phyloP scores from a whole-genome alignment of 2,888 invertebrate genomes.

The Tetranychus truncatus region DNA sequence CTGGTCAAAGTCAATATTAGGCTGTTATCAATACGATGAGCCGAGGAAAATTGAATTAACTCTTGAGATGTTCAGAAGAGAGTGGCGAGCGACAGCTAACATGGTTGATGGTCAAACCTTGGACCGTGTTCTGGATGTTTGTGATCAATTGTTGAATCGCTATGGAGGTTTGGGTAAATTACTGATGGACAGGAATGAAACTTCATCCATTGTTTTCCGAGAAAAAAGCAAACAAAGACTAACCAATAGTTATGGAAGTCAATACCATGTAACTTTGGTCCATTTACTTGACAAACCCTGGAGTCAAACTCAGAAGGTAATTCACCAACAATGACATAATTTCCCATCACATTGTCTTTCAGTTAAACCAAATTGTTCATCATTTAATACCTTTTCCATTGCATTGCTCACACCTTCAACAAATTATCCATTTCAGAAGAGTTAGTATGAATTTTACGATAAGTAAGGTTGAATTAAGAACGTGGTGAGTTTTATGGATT shows the following conservation, averaged over 20 bases:
- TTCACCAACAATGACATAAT: too few species aligned
- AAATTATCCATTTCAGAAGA: too few species aligned
- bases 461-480: too few species aligned
- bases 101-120: neutral
- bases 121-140: neutral
- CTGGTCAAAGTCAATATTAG: neutral
- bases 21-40: neutral
- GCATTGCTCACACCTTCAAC: too few species aligned
- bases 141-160: neutral
- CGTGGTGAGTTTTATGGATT: too few species aligned
- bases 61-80: neutral
- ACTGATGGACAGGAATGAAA: neutral
- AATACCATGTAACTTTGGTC: neutral
- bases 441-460: too few species aligned
- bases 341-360: too few species aligned
- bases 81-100: neutral
- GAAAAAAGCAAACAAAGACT: neutral
- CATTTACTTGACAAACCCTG: neutral
- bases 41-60: neutral
- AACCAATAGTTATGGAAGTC: neutral
- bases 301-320: neutral
- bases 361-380: too few species aligned
- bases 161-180: neutral
- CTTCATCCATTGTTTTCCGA: neutral
- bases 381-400: too few species aligned